phyloP scores from a whole-genome alignment of 2,797 vertebrate genomes.

The Lithobates pipiens region DNA sequence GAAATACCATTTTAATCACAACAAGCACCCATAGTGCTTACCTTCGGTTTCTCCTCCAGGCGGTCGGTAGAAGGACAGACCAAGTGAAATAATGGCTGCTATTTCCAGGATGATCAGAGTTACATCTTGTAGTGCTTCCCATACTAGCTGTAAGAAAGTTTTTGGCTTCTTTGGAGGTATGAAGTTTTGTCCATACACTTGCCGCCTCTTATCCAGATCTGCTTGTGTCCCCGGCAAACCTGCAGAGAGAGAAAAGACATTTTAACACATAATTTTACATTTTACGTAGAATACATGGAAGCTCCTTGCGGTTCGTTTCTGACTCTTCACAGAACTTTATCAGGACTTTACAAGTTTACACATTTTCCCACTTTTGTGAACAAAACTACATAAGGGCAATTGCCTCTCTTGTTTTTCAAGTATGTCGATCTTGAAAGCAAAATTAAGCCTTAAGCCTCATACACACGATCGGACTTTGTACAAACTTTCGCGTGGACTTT shows the following conservation, averaged over 20 bases:
- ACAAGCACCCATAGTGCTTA: slow-evolving; percentile 69
- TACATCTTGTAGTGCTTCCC: slow-evolving; percentile 98
- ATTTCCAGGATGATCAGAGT: slow-evolving; percentile 98
- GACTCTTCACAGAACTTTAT: too few species aligned
- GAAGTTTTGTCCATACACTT: slow-evolving; percentile 93
- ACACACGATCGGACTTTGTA: too few species aligned
- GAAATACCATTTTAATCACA: too few species aligned
- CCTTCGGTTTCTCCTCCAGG: slow-evolving; percentile 88
- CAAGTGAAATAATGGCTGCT: slow-evolving; percentile 95
- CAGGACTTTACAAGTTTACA: too few species aligned
- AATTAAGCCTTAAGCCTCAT: too few species aligned
- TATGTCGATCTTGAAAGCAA: too few species aligned
- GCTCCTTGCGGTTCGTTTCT: too few species aligned
- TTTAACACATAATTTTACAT: too few species aligned
- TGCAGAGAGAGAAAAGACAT: slow-evolving; percentile 69
- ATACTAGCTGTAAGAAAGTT: slow-evolving; percentile 98
- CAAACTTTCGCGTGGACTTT: too few species aligned
- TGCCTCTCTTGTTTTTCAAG: too few species aligned
- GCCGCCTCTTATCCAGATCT: slow-evolving; percentile 96
- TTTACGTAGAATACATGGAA: not conserved
- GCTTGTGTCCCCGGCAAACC: slow-evolving; percentile 85
- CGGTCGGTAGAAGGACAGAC: slow-evolving; percentile 96
- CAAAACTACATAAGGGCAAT: too few species aligned
- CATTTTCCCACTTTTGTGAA: too few species aligned
- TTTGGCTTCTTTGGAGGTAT: slow-evolving; percentile 99